These are phyloP conservation scores for Stenichneumon culpator DNA, from an alignment of 2,888 invertebrate genomes.

Conservation along the genomic window DNA sequence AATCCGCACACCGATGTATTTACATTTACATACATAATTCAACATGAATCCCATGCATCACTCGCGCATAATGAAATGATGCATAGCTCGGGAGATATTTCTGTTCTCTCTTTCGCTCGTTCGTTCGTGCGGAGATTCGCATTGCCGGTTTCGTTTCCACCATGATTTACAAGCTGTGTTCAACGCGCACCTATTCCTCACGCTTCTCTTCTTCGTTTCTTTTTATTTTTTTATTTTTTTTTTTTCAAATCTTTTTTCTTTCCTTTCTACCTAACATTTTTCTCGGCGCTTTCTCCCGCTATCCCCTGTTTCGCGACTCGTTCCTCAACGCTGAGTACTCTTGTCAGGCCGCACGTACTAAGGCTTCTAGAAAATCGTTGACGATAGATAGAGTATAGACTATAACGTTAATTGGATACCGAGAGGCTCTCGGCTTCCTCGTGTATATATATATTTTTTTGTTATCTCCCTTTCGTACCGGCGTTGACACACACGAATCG, in stretches of 20 bases:
- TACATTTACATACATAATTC: slow-evolving; percentile 57
- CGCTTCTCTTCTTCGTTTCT: slow-evolving; percentile 34
- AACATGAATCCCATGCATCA: slow-evolving; percentile 61
- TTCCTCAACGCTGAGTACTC: slow-evolving; percentile 55
- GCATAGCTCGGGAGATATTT: slow-evolving; percentile 51
- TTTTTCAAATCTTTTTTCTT: too few relatives aligned
- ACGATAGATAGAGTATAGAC: slow-evolving; percentile 30
- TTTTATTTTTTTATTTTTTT: too few relatives aligned
- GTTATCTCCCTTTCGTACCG: slow-evolving; percentile 5
- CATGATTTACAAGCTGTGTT: slow-evolving; percentile 61
- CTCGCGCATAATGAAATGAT: slow-evolving; percentile 69
- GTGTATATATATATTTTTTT: background rate
- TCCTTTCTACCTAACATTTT: slow-evolving; percentile 43
- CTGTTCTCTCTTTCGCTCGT: slow-evolving; percentile 45
- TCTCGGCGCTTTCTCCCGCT: slow-evolving; percentile 30
- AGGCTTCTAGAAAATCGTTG: slow-evolving; percentile 63
- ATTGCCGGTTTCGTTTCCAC: slow-evolving; percentile 51
- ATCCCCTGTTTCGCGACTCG: slow-evolving; percentile 45
- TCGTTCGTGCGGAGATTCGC: slow-evolving; percentile 45
- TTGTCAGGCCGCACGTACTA: slow-evolving; percentile 61
- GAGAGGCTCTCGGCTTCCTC: slow-evolving; percentile 30
- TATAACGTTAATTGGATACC: slow-evolving; percentile 56
- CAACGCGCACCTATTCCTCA: slow-evolving; percentile 55
- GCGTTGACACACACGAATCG: slow-evolving; percentile 56
- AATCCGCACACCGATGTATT: slow-evolving; percentile 34